phyloP scores from a whole-genome alignment of 2,113 vertebrate genomes.

The Thomomys bottae region DNA sequence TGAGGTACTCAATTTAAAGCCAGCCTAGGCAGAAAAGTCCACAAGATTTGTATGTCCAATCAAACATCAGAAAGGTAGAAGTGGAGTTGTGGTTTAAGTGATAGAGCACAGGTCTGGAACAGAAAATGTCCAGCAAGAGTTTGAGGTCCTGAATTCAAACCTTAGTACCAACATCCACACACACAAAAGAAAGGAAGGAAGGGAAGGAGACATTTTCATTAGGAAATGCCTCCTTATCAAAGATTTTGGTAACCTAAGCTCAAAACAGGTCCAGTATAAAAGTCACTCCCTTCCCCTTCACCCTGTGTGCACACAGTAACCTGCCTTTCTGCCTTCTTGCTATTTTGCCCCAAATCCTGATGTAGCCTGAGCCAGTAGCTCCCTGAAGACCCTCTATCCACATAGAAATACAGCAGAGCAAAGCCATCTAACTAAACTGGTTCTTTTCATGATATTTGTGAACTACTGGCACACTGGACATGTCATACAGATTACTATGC shows the following conservation, averaged over 20 bases:
- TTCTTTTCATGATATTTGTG: conserved; percentile 27
- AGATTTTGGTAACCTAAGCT: neutral
- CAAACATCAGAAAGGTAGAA: too few relatives aligned
- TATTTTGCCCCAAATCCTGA: neutral
- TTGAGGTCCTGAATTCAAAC: too few relatives aligned
- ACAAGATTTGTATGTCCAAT: too few relatives aligned
- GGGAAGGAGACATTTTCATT: neutral
- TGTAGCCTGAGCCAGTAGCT: neutral
- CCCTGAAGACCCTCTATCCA: neutral
- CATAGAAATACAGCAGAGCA: conserved; percentile 12
- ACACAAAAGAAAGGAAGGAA: too few relatives aligned
- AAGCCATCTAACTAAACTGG: conserved; percentile 23
- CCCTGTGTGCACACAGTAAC: neutral
- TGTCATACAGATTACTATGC: conserved; percentile 15
- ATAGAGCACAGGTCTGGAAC: too few relatives aligned
- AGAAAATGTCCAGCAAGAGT: too few relatives aligned
- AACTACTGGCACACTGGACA: conserved; percentile 27
- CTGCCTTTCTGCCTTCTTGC: neutral
- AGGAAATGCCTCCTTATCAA: neutral
- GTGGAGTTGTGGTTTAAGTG: too few relatives aligned
- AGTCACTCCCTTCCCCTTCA: neutral
- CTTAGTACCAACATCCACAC: too few relatives aligned
- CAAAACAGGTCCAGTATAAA: neutral
- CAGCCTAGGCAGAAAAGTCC: too few relatives aligned
- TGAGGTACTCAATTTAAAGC: too few relatives aligned